Percentiles rank a stretch among this genome's conserved stretches.
These are phyloP conservation scores for Acleris holmiana DNA, from an alignment of 2,888 invertebrate genomes.

Conservation along the genomic window DNA sequence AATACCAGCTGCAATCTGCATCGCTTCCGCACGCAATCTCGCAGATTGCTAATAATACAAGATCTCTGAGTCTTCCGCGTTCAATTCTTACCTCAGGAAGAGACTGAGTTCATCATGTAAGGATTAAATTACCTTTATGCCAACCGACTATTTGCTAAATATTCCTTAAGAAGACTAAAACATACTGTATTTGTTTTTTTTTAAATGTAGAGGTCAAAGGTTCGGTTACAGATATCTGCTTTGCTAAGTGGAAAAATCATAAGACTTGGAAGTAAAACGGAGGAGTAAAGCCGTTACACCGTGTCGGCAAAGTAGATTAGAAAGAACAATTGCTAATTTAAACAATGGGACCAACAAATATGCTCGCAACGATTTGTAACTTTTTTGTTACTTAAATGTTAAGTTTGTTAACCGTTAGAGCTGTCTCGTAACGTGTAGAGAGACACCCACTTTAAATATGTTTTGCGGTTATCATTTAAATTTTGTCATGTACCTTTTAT, in stretches of 20 bases:
- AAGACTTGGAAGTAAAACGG: too few relatives aligned
- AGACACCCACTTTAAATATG: constrained; percentile 15
- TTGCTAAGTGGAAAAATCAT: too few relatives aligned
- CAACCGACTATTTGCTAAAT: too few relatives aligned
- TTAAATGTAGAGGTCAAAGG: too few relatives aligned
- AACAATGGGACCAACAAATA: constrained; percentile 31
- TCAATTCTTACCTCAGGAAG: constrained; percentile 20
- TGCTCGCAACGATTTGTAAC: constrained; percentile 27
- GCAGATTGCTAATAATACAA: constrained; percentile 27
- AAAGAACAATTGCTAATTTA: constrained; percentile 33
- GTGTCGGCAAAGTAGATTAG: constrained; percentile 30
- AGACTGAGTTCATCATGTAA: constrained; percentile 3
- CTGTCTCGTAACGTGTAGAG: constrained; percentile 14
- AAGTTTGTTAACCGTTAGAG: constrained; percentile 29
- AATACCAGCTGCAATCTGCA: constrained; percentile 25
- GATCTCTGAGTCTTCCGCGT: constrained; percentile 21
- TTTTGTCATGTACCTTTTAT: neutral
- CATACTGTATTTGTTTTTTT: too few relatives aligned
- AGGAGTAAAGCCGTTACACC: constrained; percentile 16
- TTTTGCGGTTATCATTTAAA: constrained; percentile 5
- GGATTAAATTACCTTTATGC: too few relatives aligned
- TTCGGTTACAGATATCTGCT: too few relatives aligned
- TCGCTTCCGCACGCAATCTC: constrained; percentile 26
- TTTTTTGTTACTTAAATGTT: constrained; percentile 34
- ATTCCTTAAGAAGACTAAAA: too few relatives aligned